These are phyloP conservation scores for Toxotes chatareus DNA, from an alignment of 2,113 vertebrate species.

Conservation along the genomic window DNA sequence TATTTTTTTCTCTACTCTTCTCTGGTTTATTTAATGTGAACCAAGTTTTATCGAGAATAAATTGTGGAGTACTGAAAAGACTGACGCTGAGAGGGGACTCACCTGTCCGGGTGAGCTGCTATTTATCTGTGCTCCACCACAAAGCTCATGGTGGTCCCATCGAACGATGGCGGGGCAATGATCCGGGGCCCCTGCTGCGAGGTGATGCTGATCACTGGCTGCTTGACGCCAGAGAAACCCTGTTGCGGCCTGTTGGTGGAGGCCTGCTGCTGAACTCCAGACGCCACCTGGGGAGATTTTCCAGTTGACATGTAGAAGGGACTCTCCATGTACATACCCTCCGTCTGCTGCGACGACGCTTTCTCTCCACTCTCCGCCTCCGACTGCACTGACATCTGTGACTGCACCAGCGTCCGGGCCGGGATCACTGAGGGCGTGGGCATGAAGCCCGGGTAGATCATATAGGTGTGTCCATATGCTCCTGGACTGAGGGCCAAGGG, in stretches of 20 bases:
- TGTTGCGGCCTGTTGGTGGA: slow-evolving; percentile 57
- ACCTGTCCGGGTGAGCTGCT: slow-evolving; percentile 26
- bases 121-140: slow-evolving; percentile 95
- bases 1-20: not conserved
- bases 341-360: slow-evolving; percentile 50
- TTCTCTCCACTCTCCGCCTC: slow-evolving; percentile 64
- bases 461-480: slow-evolving; percentile 89
- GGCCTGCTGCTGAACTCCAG: slow-evolving; percentile 46
- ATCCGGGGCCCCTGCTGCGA: slow-evolving; percentile 92
- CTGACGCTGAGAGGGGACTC: slow-evolving; percentile 16
- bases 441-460: slow-evolving; percentile 94
- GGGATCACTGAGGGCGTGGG: slow-evolving; percentile 85
- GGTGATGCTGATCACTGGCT: slow-evolving; percentile 92
- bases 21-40: too few species aligned
- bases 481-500: slow-evolving; percentile 89
- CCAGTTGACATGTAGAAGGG: slow-evolving; percentile 91
- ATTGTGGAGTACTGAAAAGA: not conserved
- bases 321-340: slow-evolving; percentile 85
- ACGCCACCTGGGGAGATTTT: slow-evolving; percentile 63
- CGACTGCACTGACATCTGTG: slow-evolving; percentile 79
- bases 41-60: not conserved
- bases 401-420: slow-evolving; percentile 79
- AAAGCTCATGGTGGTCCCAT: slow-evolving; percentile 98
- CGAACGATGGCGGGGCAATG: slow-evolving; percentile 93
- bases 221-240: slow-evolving; percentile 79